phyloP scores from a whole-genome alignment of 2,797 vertebrate genomes.

The Echeneis naucrates region DNA sequence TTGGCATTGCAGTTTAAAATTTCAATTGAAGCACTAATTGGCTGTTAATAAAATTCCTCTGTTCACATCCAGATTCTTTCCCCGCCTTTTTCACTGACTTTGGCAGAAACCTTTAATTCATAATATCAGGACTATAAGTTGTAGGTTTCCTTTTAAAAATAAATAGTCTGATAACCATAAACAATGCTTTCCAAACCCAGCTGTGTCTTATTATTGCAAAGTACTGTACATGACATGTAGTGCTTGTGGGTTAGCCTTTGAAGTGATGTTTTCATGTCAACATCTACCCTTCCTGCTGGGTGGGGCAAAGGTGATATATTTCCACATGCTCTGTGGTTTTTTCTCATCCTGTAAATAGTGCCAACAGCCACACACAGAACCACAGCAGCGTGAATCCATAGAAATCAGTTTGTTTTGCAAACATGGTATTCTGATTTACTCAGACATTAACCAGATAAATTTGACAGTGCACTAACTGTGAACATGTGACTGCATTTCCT shows the following conservation, averaged over 20 bases:
- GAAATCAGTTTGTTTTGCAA: slow-evolving; percentile 30
- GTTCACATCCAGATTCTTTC: background rate
- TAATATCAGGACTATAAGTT: background rate
- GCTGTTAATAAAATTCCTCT: background rate
- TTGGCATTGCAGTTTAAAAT: background rate
- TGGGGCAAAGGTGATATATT: slow-evolving; percentile 50
- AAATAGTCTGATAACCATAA: slow-evolving; percentile 2
- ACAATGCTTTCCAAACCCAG: background rate
- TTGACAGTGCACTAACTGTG: slow-evolving; percentile 32
- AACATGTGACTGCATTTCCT: slow-evolving; percentile 51
- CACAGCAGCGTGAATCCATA: background rate
- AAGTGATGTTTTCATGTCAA: slow-evolving; percentile 63
- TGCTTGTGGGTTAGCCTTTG: slow-evolving; percentile 29
- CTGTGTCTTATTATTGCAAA: slow-evolving; percentile 34
- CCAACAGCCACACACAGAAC: slow-evolving; percentile 5
- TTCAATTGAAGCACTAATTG: background rate
- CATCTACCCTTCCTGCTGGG: slow-evolving; percentile 45
- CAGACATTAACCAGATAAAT: slow-evolving; percentile 38
- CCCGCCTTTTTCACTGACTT: slow-evolving; percentile 2
- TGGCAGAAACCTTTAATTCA: slow-evolving; percentile 3
- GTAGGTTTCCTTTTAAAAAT: slow-evolving; percentile 1
- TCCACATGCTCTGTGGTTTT: slow-evolving; percentile 39
- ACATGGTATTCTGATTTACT: slow-evolving; percentile 41
- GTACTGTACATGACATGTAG: slow-evolving; percentile 15
- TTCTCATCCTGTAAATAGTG: slow-evolving; percentile 6